Conservation (phyloP, 1,140 invertebrate genomes). For the Hypsibius dujardini region DNA sequence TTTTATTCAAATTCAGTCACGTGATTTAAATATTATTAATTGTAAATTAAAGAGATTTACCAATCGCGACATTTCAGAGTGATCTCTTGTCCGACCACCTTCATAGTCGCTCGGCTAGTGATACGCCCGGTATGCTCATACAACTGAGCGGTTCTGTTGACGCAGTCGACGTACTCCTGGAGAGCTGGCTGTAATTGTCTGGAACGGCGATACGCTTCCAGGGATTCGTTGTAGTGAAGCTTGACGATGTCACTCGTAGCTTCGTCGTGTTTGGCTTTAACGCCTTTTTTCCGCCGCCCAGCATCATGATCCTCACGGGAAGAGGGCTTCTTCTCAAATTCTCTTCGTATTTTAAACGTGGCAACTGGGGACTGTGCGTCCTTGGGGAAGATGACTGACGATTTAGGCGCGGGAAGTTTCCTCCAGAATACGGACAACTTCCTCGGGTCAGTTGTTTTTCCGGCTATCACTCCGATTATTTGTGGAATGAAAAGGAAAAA, state of each 20-base stretch:
- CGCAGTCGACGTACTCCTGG: neutral
- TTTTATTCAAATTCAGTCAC: no score
- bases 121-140: neutral
- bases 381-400: no score
- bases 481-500: neutral
- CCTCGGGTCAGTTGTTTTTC: neutral
- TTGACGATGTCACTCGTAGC: neutral
- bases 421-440: neutral
- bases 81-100: constrained; percentile 6
- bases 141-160: neutral
- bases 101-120: constrained; percentile 7
- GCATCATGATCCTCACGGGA: neutral
- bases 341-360: neutral
- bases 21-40: no score
- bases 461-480: neutral
- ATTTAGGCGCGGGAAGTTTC: no score
- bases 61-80: constrained; percentile 3
- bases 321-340: neutral
- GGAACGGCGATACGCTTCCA: neutral
- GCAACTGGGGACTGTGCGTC: no score
- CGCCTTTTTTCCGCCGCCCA: no score
- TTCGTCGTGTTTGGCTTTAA: neutral
- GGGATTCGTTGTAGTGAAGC: neutral
- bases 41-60: neutral
- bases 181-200: neutral